Base-by-base conservation (phyloP, 2,797 vertebrate genomes). In the Lindbergichthys nudifrons region DNA sequence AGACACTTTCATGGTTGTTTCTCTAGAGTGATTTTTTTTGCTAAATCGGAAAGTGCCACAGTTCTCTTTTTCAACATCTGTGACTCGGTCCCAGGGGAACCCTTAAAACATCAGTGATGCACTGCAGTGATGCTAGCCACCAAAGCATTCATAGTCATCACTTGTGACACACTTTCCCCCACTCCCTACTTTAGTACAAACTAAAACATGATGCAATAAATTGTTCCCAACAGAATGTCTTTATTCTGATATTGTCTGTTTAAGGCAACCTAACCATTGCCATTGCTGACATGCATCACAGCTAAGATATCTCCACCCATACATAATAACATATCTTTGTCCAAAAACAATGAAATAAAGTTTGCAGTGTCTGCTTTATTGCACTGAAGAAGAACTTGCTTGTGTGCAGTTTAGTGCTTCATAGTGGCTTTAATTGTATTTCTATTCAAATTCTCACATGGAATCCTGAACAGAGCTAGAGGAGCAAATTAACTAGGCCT, bases 61-160 rank as follows among this genome's bases (percentile, higher is more conserved):
- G 39, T 81, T 84, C 73, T 81, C 57, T 66, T 21, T 64, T 70
- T 80, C 59, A 56, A 80, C 81, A 79, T 85, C 80, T 87, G 82
- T 81, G 79, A 77, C 82, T 72, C 41, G 9, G 54, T 75, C 85
- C 70, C 72, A 42, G 3, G 64, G 50, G 77, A 57, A 19, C 21
- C 53, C 36, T 56, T 52, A 51, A 75, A 81, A 75, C 18, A 21
- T 16, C 3, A 15, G 61, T 64, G 70, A 74, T 3, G 19, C 4
- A 10, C 57, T 60, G 50, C 61, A 9, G 69, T 59, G 54, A 74
- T 5, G 32, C 42, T 32, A 47, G 36, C 72, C 1, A 30, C 15
- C 36, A 53, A 39, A 52, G 30, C 21, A 62, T 73, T 71, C 43
- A 59, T 19, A 58, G 48, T 79, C 72, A 76, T 64, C 60, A 36